Conservation (phyloP, 35 echinoderm and acorn worm species). For the Eucidaris tribuloides region DNA sequence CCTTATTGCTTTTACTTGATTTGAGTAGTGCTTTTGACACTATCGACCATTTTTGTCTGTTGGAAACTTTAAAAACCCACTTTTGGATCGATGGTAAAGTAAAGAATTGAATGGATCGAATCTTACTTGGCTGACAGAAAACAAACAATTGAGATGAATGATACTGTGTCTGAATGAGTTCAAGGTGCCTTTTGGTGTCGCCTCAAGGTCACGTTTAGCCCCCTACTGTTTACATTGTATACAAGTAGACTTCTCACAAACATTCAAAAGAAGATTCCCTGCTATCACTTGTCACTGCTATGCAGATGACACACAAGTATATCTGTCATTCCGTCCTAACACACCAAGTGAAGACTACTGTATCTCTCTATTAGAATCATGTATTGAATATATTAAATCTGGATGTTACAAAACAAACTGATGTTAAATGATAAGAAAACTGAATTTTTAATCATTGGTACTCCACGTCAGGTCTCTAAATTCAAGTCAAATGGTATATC, state of each 20-base stretch:
- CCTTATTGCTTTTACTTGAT: neutral
- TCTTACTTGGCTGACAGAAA: constrained; percentile 31
- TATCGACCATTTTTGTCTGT: neutral
- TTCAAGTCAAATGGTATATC: no score
- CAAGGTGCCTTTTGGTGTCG: constrained; percentile 8
- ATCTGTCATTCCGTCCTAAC: constrained; percentile 22
- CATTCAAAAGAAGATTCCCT: constrained; percentile 16
- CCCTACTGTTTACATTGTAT: neutral
- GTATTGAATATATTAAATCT: neutral
- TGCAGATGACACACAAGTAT: constrained; percentile 12
- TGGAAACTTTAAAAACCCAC: neutral
- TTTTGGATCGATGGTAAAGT: constrained; percentile 4
- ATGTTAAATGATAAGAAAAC: constrained; percentile 20
- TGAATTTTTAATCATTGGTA: no score
- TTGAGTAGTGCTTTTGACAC: constrained; percentile 10
- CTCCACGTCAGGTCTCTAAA: no score
- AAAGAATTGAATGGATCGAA: neutral
- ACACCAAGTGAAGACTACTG: constrained; percentile 3
- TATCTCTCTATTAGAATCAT: neutral
- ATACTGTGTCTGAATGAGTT: no score
- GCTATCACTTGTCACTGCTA: constrained; percentile 3
- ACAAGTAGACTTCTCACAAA: constrained; percentile 16
- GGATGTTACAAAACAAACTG: constrained; percentile 28
- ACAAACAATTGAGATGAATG: constrained; percentile 4
- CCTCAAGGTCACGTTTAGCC: neutral